Evolutionary conservation across 2,797 vertebrate species (phyloP).

Genomic region (Steatocranus sp.): DNA sequence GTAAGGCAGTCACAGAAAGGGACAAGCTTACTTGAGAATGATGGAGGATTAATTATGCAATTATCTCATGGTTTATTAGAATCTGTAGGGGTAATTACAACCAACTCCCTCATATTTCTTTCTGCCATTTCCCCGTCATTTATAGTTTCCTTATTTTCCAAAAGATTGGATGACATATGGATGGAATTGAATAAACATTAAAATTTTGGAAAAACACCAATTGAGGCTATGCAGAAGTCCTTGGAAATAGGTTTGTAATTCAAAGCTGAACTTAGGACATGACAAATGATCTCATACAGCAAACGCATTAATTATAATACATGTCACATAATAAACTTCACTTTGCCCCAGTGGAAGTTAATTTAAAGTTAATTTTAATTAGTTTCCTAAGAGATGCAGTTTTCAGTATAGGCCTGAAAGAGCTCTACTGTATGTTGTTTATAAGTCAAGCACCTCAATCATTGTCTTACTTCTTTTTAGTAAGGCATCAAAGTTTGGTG

Average conservation of each 20-base stretch:
- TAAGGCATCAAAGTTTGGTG: slow-evolving; percentile 2
- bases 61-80: slow-evolving; percentile 59
- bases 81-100: slow-evolving; percentile 64
- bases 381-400: background rate
- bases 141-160: slow-evolving; percentile 52
- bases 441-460: background rate
- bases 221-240: background rate
- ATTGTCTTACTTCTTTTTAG: background rate
- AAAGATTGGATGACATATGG: slow-evolving; percentile 43
- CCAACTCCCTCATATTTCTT: slow-evolving; percentile 59
- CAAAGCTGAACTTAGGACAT: background rate
- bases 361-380: background rate
- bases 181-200: slow-evolving; percentile 28
- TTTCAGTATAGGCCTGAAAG: background rate
- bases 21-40: slow-evolving; percentile 41
- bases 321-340: background rate
- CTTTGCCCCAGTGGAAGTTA: background rate
- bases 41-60: slow-evolving; percentile 70
- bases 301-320: background rate
- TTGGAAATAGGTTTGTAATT: background rate
- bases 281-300: background rate
- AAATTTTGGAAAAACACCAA: slow-evolving; percentile 23
- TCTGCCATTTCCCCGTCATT: slow-evolving; percentile 48
- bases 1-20: slow-evolving; percentile 14
- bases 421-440: background rate